Conservation (phyloP, 2,888 invertebrate genomes). For the Buathra laborator region DNA sequence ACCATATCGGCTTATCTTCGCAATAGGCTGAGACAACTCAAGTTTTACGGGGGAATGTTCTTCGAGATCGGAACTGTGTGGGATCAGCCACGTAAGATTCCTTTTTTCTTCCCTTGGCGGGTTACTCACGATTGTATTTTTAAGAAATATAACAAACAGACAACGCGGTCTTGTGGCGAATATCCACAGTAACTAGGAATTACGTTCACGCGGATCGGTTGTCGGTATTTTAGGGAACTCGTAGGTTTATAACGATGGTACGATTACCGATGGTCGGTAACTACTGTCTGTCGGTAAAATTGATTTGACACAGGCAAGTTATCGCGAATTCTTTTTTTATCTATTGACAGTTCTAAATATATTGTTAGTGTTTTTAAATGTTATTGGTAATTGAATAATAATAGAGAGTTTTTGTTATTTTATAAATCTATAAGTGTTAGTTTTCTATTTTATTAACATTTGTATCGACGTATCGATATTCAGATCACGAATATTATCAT, state of each 20-base stretch:
- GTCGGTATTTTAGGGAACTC: neutral
- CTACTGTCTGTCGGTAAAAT: constrained; percentile 28
- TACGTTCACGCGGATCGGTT: neutral
- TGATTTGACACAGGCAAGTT: neutral
- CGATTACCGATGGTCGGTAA: constrained; percentile 24
- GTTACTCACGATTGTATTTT: neutral
- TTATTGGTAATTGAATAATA: too few species aligned
- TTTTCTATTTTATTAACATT: neutral
- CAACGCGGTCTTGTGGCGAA: constrained; percentile 38
- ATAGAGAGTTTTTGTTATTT: too few species aligned
- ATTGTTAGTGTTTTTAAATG: neutral
- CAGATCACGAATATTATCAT: constrained; percentile 93
- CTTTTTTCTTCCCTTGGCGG: constrained; percentile 12
- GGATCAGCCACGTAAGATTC: constrained; percentile 88
- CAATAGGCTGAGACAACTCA: constrained; percentile 77
- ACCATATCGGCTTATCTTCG: constrained; percentile 87
- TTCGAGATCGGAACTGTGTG: constrained; percentile 91
- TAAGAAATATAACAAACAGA: constrained; percentile 8
- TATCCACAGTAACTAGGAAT: neutral
- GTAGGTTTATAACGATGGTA: neutral
- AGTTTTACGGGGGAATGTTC: constrained; percentile 87
- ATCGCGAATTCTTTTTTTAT: neutral
- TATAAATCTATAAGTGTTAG: too few species aligned
- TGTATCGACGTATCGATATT: neutral
- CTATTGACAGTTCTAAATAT: neutral